Percentiles rank a stretch among this genome's conserved stretches.
These are phyloP conservation scores for Shinisaurus crocodilurus DNA, from an alignment of 2,113 vertebrate genomes.

Conservation along the genomic window DNA sequence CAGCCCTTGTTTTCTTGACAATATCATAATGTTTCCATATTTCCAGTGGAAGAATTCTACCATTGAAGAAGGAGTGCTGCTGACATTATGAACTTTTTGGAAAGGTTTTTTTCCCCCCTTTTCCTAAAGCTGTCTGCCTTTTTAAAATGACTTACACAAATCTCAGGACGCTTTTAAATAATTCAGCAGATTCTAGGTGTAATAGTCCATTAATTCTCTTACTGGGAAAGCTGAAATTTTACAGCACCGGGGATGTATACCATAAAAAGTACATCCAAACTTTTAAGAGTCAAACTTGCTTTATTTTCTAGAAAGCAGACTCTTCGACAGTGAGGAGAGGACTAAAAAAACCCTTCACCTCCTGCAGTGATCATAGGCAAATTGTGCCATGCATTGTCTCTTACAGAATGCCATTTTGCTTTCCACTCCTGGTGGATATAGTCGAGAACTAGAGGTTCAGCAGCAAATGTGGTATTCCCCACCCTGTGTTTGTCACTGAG, in stretches of 20 bases:
- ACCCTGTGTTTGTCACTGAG: neutral
- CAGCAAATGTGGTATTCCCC: neutral
- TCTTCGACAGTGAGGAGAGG: neutral
- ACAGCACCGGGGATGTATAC: constrained; percentile 3
- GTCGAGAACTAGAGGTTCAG: neutral
- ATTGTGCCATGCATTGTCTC: neutral
- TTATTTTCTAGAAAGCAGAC: constrained; percentile 5
- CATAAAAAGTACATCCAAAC: neutral
- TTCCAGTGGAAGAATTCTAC: constrained; percentile 14
- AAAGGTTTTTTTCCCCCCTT: neutral
- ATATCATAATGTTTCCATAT: constrained; percentile 33
- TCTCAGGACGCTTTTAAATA: constrained; percentile 22
- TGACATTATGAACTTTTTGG: constrained; percentile 38
- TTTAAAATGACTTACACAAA: constrained; percentile 48
- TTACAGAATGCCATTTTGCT: neutral
- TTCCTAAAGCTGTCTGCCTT: constrained; percentile 1
- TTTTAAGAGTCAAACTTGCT: neutral
- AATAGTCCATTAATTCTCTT: constrained; percentile 32
- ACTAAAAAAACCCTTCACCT: neutral
- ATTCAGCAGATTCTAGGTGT: constrained; percentile 31
- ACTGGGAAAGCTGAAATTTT: constrained; percentile 46
- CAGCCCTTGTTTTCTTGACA: constrained; percentile 39
- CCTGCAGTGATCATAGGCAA: neutral
- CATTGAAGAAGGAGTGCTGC: constrained; percentile 20
- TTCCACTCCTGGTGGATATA: neutral